phyloP scores from a whole-genome alignment of 2,797 vertebrate genomes.

The Chelidonichthys spinosus region DNA sequence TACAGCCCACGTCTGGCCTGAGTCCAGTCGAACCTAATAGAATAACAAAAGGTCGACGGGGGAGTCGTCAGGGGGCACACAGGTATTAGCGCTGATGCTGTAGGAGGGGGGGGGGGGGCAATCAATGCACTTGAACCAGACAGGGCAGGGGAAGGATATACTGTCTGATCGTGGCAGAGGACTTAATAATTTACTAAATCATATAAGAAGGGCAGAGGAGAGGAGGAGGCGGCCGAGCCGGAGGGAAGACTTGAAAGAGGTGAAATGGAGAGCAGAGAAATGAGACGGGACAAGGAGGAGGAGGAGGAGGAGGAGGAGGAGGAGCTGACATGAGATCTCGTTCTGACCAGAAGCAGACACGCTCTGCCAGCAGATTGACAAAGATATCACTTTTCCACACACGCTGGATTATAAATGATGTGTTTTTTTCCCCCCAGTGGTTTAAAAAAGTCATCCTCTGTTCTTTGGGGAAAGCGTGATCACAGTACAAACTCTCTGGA shows the following conservation, averaged over 20 bases:
- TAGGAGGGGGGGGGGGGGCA: conserved; percentile 18
- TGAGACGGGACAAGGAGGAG: conserved; percentile 14
- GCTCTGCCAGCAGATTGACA: conserved; percentile 31
- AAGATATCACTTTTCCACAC: conserved; percentile 27
- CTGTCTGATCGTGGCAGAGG: conserved; percentile 6
- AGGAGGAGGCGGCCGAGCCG: conserved; percentile 7
- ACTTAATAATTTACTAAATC: conserved; percentile 29
- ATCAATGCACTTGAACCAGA: conserved; percentile 42
- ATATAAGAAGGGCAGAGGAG: not conserved
- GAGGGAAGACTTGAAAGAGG: not conserved
- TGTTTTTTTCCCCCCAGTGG: too few species aligned
- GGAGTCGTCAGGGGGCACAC: conserved; percentile 30
- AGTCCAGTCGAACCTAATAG: conserved; percentile 62
- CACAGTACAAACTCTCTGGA: not conserved
- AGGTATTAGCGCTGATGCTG: conserved; percentile 14
- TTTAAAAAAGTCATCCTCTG: not conserved
- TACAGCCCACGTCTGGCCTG: conserved; percentile 48
- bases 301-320: conserved; percentile 1
- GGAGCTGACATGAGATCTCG: conserved; percentile 16
- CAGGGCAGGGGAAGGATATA: conserved; percentile 14
- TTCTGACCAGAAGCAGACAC: conserved; percentile 40
- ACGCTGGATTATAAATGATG: not conserved
- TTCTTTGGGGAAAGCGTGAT: not conserved
- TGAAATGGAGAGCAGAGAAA: conserved; percentile 11
- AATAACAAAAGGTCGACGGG: conserved; percentile 55